Evolutionary conservation across 2,888 invertebrate species (phyloP), one percentile per base, ranked within the genome.

Genomic region (Mimas tiliae): DNA sequence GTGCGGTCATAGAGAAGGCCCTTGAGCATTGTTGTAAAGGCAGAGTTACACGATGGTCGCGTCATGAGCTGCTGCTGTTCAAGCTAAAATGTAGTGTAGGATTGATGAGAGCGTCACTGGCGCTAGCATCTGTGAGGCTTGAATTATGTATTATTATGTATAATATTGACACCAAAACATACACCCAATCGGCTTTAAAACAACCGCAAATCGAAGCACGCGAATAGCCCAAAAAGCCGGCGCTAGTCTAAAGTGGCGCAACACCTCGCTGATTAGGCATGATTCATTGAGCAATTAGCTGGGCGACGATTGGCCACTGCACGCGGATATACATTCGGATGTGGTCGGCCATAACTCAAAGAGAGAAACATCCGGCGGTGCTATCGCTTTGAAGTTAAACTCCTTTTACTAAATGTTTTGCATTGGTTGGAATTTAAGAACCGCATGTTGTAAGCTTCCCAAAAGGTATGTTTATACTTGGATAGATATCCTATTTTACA

Each of bases 271-370:
- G 88, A 90, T 90, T 89, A 89, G 83, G 74, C 72, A 87, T 90
- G 90, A 90, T 90, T 85, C 85, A 90, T 88, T 86, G 86, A 79
- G 80, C 83, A 86, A 89, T 89, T 89, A 89, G 83, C 85, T 81
- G 82, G 81, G 85, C 89, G 80, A 75, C 82, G 82, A 84, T 81
- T 75, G 75, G 75, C 77, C 75, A 74, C 73, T 71, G 70, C 74
- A 79, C 79, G 80, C 85, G 91, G 91, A 91, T 87, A 89, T 87
- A 88, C 88, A 88, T 82, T 79, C 81, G 93, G 93, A 93, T 83
- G 87, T 81, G 88, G 86, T 83, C 79, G 79, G 83, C 87, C 87
- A 87, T 93, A 91, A 93, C 81, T 93, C 93, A 93, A 87, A 87
- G 87, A 78, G 87, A 78, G 82, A 75, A 47, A 77, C 81, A 75